Evolutionary conservation across 2,888 invertebrate species (phyloP), one percentile per base, ranked within the genome.

Genomic region (Trichacis sp.): DNA sequence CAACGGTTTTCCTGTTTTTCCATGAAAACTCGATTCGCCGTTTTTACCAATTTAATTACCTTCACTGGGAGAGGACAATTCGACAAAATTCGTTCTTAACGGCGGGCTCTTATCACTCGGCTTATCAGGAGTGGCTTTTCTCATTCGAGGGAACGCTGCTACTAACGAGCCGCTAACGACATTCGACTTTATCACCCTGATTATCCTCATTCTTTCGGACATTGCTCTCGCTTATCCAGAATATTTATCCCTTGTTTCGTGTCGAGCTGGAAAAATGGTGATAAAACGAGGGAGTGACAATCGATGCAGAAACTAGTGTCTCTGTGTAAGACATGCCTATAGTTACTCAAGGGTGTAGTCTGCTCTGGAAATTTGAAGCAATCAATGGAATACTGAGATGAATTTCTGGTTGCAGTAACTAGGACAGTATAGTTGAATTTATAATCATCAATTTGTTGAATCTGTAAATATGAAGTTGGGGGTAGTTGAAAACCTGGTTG

Each of bases 131-230:
- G n/a, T 20, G 20, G 45, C 20, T 65, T 60, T 65, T 57, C 57
- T 65, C 49, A 61, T 57, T 57, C 49, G 51, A 59, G 60, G 56
- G 65, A 65, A 65, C 50, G 54, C 48, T 20, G 57, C 53, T 51
- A 17, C 69, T 70, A 72, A 72, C 70, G 69, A 72, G 69, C 70
- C 70, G 69, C 72, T 72, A 72, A 72, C 72, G 72, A 72, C 68
- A 58, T 64, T 68, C 66, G 51, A 57, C 54, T 64, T 69, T 70
- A 69, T 68, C 68, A 53, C 8, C 36, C 43, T 52, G 69, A 69
- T 72, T 70, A 67, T 67, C 58, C 58, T 18, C 20, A 47, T 51
- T 53, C 47, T 51, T 43, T 48, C 56, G 61, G 50, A 61, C 65
- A 62, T 66, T 66, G 54, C 51, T 61, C 62, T 55, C 47, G 51